Conservation (phyloP, 2,888 invertebrate genomes). For the Parnassius mnemosyne region DNA sequence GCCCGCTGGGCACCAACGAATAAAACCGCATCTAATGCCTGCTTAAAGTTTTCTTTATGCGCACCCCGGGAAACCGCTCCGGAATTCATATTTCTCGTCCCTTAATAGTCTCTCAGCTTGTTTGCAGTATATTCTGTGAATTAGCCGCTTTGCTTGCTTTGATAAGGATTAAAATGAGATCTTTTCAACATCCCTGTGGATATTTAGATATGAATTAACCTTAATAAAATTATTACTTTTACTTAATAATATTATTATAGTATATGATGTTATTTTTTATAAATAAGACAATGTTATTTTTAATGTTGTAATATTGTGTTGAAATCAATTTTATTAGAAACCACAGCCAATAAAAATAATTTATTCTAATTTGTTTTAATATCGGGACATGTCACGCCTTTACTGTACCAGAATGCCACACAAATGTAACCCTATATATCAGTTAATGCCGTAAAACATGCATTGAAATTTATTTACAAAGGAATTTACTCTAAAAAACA, state of each 20-base stretch:
- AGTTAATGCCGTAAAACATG: conserved; percentile 41
- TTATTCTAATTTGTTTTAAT: conserved; percentile 22
- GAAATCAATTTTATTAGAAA: too few relatives aligned
- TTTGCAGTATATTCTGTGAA: conserved; percentile 49
- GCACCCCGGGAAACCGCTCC: conserved; percentile 36
- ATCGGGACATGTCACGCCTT: conserved; percentile 13
- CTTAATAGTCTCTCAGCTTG: conserved; percentile 45
- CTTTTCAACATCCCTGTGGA: too few relatives aligned
- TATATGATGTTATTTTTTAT: too few relatives aligned
- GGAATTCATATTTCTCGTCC: conserved; percentile 53
- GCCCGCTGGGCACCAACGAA: conserved; percentile 31
- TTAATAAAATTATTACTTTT: too few relatives aligned
- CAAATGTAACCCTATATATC: conserved; percentile 36
- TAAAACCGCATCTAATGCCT: too few relatives aligned
- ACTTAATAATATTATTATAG: too few relatives aligned
- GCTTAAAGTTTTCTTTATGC: conserved; percentile 50
- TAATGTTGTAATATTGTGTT: too few relatives aligned
- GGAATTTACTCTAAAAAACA: conserved; percentile 44
- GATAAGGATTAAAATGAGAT: too few relatives aligned
- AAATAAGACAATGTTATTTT: too few relatives aligned
- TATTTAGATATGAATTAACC: too few relatives aligned
- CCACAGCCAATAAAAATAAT: conserved; percentile 8
- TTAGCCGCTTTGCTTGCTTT: conserved; percentile 34
- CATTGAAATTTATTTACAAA: conserved; percentile 10
- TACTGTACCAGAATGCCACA: conserved; percentile 33